Percentiles rank a stretch among this genome's conserved stretches.
phyloP scores from a whole-genome alignment of 2,113 vertebrate genomes.

The Heteronetta atricapilla region DNA sequence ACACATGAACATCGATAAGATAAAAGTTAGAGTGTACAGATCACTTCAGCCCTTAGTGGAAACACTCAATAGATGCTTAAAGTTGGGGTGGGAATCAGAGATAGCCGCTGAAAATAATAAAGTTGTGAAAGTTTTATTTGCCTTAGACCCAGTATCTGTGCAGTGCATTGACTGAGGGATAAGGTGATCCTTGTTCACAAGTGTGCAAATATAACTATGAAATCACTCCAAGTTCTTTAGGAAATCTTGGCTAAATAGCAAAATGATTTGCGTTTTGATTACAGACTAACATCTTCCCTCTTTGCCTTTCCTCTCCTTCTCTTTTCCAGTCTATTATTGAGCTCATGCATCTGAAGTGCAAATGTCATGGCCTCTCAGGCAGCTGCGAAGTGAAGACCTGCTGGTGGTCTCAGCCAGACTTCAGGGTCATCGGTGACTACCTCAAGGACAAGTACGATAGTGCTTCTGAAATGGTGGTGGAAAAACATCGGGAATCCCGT shows the following conservation, averaged over 20 bases:
- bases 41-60: not conserved
- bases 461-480: conserved; percentile 85
- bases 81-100: not conserved
- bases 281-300: not conserved
- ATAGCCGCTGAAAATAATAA: not conserved
- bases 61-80: not conserved
- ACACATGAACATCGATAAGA: not conserved
- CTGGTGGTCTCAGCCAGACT: conserved; percentile 87
- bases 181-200: not conserved
- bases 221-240: not conserved
- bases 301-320: not conserved
- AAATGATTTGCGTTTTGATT: accelerated
- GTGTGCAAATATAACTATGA: not conserved
- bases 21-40: not conserved
- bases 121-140: not conserved
- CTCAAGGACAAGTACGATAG: conserved; percentile 88
- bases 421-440: conserved; percentile 83
- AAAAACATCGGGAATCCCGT: conserved; percentile 83
- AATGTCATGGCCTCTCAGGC: conserved; percentile 84
- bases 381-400: conserved; percentile 88
- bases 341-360: conserved; percentile 86
- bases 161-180: not conserved
- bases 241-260: not conserved
- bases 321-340: conserved; percentile 79
- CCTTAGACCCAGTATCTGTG: not conserved